These are phyloP conservation scores for Python bivittatus DNA, from an alignment of 2,113 vertebrate species.

Conservation along the genomic window DNA sequence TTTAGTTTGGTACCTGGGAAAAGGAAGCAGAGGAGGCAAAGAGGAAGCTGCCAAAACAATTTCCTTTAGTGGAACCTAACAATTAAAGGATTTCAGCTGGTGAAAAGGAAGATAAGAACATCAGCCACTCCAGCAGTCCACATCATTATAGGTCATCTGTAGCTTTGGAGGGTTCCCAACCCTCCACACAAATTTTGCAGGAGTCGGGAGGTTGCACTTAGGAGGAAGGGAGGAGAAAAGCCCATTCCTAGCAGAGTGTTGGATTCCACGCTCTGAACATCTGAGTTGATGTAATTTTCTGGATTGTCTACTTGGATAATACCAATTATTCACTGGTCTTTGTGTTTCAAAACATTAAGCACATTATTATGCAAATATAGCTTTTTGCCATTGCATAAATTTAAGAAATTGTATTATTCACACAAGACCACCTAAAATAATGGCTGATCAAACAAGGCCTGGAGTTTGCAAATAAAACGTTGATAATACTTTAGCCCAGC, in stretches of 20 bases:
- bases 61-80: background rate
- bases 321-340: background rate
- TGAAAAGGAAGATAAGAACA: background rate
- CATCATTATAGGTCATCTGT: background rate
- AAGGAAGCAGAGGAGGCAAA: background rate
- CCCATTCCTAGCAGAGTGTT: too few relatives aligned
- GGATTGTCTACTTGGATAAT: background rate
- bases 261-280: too few relatives aligned
- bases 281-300: background rate
- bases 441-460: too few relatives aligned
- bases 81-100: background rate
- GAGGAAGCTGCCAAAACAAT: background rate
- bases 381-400: background rate
- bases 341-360: background rate
- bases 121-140: background rate
- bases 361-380: background rate
- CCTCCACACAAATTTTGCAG: background rate
- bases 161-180: background rate
- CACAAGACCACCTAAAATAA: too few relatives aligned
- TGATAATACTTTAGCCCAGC: too few relatives aligned
- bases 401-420: too few relatives aligned
- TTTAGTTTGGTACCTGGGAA: background rate
- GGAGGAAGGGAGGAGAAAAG: too few relatives aligned
- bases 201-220: too few relatives aligned
- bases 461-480: too few relatives aligned